Percentiles rank a stretch among this genome's conserved stretches.
Evolutionary conservation across 2,888 invertebrate species (phyloP).

Genomic region (Tuberolachnus salignus): DNA sequence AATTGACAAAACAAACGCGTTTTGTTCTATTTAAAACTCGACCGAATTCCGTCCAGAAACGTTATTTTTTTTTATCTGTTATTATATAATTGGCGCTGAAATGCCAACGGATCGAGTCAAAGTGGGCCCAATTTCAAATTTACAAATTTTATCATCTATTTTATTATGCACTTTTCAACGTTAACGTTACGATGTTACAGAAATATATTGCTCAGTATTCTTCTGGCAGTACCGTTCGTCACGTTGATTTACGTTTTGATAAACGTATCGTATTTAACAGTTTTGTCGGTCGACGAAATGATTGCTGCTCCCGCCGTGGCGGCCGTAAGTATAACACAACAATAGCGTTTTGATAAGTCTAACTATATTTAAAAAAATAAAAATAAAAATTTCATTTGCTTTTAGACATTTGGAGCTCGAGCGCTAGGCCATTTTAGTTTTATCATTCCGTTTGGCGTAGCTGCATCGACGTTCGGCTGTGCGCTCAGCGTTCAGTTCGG

Average conservation of each 20-base stretch:
- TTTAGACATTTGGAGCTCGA: conserved; percentile 68
- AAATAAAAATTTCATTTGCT: conserved; percentile 17
- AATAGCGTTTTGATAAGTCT: not conserved
- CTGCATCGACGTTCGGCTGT: conserved; percentile 79
- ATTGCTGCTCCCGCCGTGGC: conserved; percentile 78
- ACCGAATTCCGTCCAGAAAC: too few relatives aligned
- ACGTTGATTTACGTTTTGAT: conserved; percentile 80
- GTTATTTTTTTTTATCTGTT: too few relatives aligned
- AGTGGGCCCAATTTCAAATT: too few relatives aligned
- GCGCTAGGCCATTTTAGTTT: conserved; percentile 72
- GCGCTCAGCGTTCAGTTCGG: conserved; percentile 79
- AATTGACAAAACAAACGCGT: too few relatives aligned
- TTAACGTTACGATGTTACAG: conserved; percentile 63
- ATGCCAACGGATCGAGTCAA: too few relatives aligned
- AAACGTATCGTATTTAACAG: conserved; percentile 87
- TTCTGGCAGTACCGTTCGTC: conserved; percentile 81
- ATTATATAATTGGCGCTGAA: too few relatives aligned
- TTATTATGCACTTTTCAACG: not conserved
- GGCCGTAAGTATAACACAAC: conserved; percentile 64
- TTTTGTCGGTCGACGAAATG: conserved; percentile 75
- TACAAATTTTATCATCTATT: too few relatives aligned
- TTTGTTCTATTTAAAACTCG: too few relatives aligned
- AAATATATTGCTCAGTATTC: conserved; percentile 80
- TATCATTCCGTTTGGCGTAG: conserved; percentile 77
- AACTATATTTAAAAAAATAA: too few relatives aligned